Base-by-base conservation (phyloP, 2,888 invertebrate genomes). In the Apodemia hepburni region DNA sequence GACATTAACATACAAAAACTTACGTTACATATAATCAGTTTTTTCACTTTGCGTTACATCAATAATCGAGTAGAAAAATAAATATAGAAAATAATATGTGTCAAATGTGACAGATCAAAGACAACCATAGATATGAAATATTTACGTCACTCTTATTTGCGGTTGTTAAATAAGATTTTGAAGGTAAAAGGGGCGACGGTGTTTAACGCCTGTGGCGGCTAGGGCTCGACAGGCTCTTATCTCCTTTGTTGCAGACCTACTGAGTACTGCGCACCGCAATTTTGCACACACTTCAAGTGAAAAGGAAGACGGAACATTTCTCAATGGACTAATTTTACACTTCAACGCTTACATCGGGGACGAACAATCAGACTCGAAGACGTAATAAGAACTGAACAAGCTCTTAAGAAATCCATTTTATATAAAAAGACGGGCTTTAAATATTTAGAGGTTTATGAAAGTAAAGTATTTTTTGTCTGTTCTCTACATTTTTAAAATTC, bases 241-340 rank as follows among this genome's bases (percentile, higher is more conserved):
- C 61, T 69, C 68, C 76, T 76, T 70, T 69, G 68, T 70, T 65
- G 62, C 62, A 66, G 60, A 59, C 63, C 66, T 45, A 45, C 42
- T 45, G n/a, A 45, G 42, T 45, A 45, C 70, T 71, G 69, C 66
- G 64, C 69, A 61, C 70, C 70, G 70, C 73, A 76, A 77, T 76
- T 74, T 69, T 9, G 45, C 33, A 66, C 74, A 72, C 69, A 73
- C 63, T 65, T 65, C 68, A 68, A 65, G 64, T 45, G 68, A 72
- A 73, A 73, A 72, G 66, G 62, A 64, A 66, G 66, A 67, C 67
- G 69, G 69, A 71, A 75, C 66, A 67, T 73, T 75, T 75, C 76
- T 77, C 76, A 74, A 77, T 75, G 70, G 75, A 71, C 77, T 78
- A 80, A 80, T 82, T 81, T 77, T 75, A 73, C 74, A 75, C 80